A percentile compares a stretch with the other conserved stretches of the same genome.
These are phyloP conservation scores for Charaxes varanes DNA, from an alignment of 1,140 invertebrate genomes.

Conservation along the genomic window DNA sequence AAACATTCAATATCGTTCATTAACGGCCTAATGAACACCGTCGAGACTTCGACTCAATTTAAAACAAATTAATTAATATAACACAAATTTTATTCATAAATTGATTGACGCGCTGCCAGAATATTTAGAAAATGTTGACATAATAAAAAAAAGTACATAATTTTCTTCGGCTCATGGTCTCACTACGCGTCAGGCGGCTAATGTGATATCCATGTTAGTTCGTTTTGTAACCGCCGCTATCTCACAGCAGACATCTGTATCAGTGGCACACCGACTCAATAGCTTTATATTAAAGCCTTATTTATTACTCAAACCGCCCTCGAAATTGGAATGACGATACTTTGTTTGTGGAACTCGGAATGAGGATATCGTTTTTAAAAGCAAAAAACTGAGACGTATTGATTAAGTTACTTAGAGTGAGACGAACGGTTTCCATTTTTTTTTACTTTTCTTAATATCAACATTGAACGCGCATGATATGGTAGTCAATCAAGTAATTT, in stretches of 20 bases:
- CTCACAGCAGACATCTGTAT: constrained; percentile 60
- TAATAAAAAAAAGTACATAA: constrained; percentile 24
- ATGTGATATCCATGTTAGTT: constrained; percentile 66
- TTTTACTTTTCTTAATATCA: no score
- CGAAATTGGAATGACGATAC: constrained; percentile 49
- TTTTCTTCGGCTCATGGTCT: constrained; percentile 34
- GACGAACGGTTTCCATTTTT: no score
- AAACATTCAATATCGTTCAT: no score
- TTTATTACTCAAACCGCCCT: constrained; percentile 56
- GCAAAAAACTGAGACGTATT: constrained; percentile 11
- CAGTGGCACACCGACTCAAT: constrained; percentile 60
- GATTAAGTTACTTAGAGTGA: constrained; percentile 18
- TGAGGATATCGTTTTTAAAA: constrained; percentile 27
- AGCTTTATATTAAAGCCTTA: constrained; percentile 59
- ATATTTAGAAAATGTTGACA: constrained; percentile 2
- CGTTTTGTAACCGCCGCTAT: constrained; percentile 62
- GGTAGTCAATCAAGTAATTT: no score
- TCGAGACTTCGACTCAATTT: no score
- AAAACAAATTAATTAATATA: constrained; percentile 3
- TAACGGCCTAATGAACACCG: no score
- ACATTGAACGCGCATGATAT: no score
- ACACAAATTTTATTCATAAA: no score
- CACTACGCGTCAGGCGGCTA: constrained; percentile 45
- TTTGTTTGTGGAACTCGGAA: constrained; percentile 42
- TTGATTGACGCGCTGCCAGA: constrained; percentile 7